Conservation (phyloP, 2,113 vertebrate species). For the Ceuthmochares aereus region DNA sequence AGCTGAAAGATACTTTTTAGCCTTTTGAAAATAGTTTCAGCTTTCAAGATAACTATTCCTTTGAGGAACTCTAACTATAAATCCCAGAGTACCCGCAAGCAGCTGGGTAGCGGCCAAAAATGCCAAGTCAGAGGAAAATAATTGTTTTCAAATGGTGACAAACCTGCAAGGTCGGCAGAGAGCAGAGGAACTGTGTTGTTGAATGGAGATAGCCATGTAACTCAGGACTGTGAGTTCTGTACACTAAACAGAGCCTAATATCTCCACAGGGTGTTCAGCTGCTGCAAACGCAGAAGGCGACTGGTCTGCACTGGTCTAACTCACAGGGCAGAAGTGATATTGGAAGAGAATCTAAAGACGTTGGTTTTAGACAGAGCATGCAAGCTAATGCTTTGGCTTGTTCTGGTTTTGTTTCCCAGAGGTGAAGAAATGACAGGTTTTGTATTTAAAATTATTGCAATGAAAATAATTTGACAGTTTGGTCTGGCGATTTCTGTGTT, state of each 20-base stretch:
- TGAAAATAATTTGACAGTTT: slow-evolving; percentile 18
- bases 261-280: not conserved
- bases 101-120: slow-evolving; percentile 32
- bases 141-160: slow-evolving; percentile 67
- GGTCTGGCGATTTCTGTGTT: not conserved
- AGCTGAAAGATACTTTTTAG: not conserved
- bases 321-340: not conserved
- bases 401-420: not conserved
- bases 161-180: slow-evolving; percentile 30
- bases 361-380: fast-evolving
- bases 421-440: not conserved
- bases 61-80: not conserved
- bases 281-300: not conserved
- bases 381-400: not conserved
- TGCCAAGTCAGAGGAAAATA: slow-evolving; percentile 36
- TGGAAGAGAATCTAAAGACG: not conserved
- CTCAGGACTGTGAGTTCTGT: not conserved
- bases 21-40: slow-evolving; percentile 5
- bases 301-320: slow-evolving; percentile 11
- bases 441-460: not conserved
- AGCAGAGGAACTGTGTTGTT: not conserved
- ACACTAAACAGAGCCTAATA: slow-evolving; percentile 38
- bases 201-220: not conserved
- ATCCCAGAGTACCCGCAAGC: not conserved
- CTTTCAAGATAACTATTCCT: slow-evolving; percentile 39